These are phyloP conservation scores for Drosophila pseudoobscura DNA, from an alignment of 1,140 invertebrate species.

Conservation along the genomic window DNA sequence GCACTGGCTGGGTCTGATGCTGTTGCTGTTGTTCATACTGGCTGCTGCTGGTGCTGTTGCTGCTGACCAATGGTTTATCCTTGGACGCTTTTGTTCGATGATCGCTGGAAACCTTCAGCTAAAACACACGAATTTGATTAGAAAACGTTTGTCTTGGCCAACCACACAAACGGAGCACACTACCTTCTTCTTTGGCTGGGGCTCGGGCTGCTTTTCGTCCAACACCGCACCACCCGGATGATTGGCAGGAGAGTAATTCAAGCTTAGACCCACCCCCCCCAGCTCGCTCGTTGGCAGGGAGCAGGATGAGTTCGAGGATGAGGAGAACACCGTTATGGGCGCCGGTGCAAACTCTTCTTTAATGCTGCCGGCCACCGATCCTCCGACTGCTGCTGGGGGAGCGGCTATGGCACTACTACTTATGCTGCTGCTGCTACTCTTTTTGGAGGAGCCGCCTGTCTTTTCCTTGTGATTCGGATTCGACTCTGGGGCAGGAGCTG, in stretches of 20 bases:
- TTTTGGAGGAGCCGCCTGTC: conserved; percentile 63
- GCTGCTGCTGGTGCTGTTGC: conserved; percentile 39
- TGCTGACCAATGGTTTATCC: conserved; percentile 45
- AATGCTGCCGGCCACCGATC: neutral
- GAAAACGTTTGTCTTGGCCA: too few relatives aligned
- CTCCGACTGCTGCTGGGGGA: conserved; percentile 11
- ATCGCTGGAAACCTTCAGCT: conserved; percentile 56
- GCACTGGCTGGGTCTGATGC: conserved; percentile 24
- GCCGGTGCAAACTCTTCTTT: conserved; percentile 19
- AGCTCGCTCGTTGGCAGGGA: conserved; percentile 68
- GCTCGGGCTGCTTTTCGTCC: conserved; percentile 39
- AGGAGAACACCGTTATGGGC: conserved; percentile 69
- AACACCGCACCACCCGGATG: neutral
- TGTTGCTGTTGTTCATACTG: conserved; percentile 53
- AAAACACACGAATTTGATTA: neutral
- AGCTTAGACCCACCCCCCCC: conserved; percentile 16
- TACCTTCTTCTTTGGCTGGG: conserved; percentile 72
- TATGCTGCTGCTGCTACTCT: conserved; percentile 37
- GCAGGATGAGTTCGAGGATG: conserved; percentile 77
- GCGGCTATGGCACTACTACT: conserved; percentile 34
- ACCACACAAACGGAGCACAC: neutral
- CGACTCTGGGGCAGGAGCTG: conserved; percentile 36
- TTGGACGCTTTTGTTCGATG: conserved; percentile 70
- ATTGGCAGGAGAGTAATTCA: conserved; percentile 55
- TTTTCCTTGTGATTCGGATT: conserved; percentile 12